Evolutionary conservation across 35 echinoderm and acorn worm species (phyloP), one percentile per base, ranked within the genome.

Genomic region (Eucidaris tribuloides): DNA sequence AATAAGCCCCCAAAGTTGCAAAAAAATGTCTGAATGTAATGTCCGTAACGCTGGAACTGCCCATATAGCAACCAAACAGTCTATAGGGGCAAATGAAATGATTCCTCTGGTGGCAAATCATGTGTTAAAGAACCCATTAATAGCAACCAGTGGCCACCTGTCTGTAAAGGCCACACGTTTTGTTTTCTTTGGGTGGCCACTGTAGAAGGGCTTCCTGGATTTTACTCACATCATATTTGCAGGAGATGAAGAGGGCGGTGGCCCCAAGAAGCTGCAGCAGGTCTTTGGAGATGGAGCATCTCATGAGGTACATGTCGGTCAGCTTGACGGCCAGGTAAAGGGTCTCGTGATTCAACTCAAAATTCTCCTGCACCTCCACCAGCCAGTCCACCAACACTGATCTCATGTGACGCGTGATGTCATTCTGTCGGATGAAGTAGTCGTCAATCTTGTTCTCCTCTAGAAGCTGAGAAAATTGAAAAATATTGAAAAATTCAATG

Each of bases 221-320:
- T n/a, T n/a, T 27, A 90, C 96, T 99, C 35, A 99, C 96, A 76
- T 99, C 96, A 87, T 86, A 99, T 93, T 99, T 99, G 49, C 86
- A 93, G 41, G 96, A 78, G 44, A 99, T 99, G 59, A 97, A 99
- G 45, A 99, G 83, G 7, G 90, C 59, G 0, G 96, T 83, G 17
- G 96, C 96, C 2, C 96, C 96, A 66, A 99, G 77, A 15, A 99
- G 79, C 76, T 99, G 96, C 33, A 99, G 83, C 2, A 74, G 82
- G 42, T 99, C 90, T 61, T 83, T 86, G 0, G 57, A 34, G 13
- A 93, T 83, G 24, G 36, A 78, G 24, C 65, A 45, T 45, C 79
- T 82, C 71, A 78, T 85, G 5, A 99, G 84, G 78, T 99, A 99
- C 14, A 82, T 78, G 62, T 99, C 91, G 2, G 89, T 79, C 2